Evolutionary conservation across 2,113 vertebrate genomes (phyloP).

Genomic region (Pogonocichla stellata): DNA sequence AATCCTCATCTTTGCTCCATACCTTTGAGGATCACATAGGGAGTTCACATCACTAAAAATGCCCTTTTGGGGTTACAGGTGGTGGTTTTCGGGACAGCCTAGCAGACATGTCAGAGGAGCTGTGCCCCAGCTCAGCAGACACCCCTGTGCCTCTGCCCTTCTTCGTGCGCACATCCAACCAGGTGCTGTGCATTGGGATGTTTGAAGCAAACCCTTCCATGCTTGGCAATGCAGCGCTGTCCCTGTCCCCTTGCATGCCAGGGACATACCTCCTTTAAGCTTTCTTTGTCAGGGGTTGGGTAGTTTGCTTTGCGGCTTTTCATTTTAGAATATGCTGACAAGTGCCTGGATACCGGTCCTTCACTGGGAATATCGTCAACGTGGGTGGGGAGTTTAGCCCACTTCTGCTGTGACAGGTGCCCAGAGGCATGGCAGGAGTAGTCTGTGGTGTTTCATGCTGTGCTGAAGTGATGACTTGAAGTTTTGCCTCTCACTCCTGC

Average conservation of each 20-base stretch:
- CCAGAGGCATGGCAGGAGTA: background rate
- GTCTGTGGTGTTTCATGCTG: background rate
- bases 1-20: background rate
- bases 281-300: background rate
- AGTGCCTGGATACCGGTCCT: background rate
- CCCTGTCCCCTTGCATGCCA: background rate
- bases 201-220: background rate
- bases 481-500: background rate
- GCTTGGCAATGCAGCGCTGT: background rate
- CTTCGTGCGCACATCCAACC: slow-evolving; percentile 93
- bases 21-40: background rate
- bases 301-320: background rate
- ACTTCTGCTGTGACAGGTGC: background rate
- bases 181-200: slow-evolving; percentile 73
- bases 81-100: slow-evolving; percentile 97
- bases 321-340: background rate
- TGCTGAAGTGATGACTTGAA: background rate
- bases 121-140: slow-evolving; percentile 94
- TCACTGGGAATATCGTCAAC: background rate
- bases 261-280: background rate
- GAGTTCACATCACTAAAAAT: background rate
- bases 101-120: slow-evolving; percentile 97
- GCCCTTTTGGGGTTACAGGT: slow-evolving; percentile 69
- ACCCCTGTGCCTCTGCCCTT: slow-evolving; percentile 91
- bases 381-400: background rate